A percentile compares a stretch with the other conserved stretches of the same genome.
phyloP scores from a whole-genome alignment of 2,113 vertebrate genomes.

The Ramphastos sulfuratus region DNA sequence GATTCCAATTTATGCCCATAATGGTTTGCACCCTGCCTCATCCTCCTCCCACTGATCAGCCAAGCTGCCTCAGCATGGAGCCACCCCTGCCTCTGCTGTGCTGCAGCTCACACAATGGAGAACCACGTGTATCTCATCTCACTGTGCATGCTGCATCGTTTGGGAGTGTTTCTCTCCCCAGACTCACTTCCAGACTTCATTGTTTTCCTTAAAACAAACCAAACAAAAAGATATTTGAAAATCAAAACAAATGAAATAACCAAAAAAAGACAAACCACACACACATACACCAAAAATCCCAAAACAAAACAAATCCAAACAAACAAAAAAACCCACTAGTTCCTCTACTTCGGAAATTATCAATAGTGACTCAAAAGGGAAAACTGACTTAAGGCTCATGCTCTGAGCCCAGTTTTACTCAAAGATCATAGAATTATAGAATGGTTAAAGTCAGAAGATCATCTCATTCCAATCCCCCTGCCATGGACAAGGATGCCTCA shows the following conservation, averaged over 20 bases:
- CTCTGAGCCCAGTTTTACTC: neutral
- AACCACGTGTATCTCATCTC: accelerated
- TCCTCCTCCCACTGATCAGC: neutral
- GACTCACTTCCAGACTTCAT: neutral
- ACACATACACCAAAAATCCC: too few relatives aligned
- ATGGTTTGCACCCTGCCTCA: neutral
- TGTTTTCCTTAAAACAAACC: neutral
- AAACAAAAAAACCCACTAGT: too few relatives aligned
- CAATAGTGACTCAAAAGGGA: neutral
- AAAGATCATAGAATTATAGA: neutral
- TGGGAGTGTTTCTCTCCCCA: neutral
- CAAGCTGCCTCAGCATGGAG: neutral
- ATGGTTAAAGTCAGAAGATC: neutral
- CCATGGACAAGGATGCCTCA: neutral
- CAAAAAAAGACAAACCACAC: too few relatives aligned
- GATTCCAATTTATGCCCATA: too few relatives aligned
- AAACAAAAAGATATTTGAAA: too few relatives aligned
- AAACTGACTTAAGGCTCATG: neutral
- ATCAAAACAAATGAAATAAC: too few relatives aligned
- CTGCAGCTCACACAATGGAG: neutral
- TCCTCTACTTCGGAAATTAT: neutral
- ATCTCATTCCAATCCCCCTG: neutral
- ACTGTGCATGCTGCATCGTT: accelerated
- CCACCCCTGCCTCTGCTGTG: neutral
- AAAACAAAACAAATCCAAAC: too few relatives aligned